Conservation (phyloP, 1,140 invertebrate genomes). For the Diprion similis region DNA sequence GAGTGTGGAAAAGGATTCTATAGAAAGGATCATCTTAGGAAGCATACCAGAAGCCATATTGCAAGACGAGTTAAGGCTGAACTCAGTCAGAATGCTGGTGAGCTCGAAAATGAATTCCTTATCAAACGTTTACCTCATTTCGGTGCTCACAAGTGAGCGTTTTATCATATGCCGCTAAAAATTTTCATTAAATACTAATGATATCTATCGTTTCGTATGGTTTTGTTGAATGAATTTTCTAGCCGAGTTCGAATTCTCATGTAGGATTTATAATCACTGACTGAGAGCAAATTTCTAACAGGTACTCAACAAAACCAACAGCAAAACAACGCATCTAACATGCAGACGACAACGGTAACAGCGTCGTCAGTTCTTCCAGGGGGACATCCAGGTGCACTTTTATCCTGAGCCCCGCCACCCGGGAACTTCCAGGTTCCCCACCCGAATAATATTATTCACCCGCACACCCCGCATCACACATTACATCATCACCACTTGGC, state of each 20-base stretch:
- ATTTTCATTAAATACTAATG: not conserved
- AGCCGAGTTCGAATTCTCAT: not conserved
- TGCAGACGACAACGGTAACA: conserved; percentile 54
- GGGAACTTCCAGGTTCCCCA: conserved; percentile 63
- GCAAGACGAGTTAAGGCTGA: conserved; percentile 82
- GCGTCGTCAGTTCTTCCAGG: conserved; percentile 56
- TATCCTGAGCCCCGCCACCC: conserved; percentile 63
- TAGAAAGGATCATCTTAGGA: conserved; percentile 63
- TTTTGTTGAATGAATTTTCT: conserved; percentile 10
- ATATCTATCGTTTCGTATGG: not conserved
- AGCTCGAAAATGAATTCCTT: conserved; percentile 18
- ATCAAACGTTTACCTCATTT: conserved; percentile 17
- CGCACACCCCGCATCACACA: conserved; percentile 51
- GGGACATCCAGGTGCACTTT: conserved; percentile 56
- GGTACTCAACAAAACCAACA: conserved; percentile 56
- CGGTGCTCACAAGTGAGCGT: not conserved
- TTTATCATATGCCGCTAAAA: not conserved
- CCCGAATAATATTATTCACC: conserved; percentile 55
- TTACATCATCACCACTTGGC: conserved; percentile 49
- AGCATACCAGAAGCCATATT: conserved; percentile 83
- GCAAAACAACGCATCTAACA: conserved; percentile 54
- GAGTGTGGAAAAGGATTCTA: conserved; percentile 84
- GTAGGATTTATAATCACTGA: not conserved
- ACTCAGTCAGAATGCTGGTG: conserved; percentile 70
- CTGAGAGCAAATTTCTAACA: not conserved